phyloP scores from a whole-genome alignment of 1,140 invertebrate genomes.

The Pachyrhynchus sulphureomaculatus region DNA sequence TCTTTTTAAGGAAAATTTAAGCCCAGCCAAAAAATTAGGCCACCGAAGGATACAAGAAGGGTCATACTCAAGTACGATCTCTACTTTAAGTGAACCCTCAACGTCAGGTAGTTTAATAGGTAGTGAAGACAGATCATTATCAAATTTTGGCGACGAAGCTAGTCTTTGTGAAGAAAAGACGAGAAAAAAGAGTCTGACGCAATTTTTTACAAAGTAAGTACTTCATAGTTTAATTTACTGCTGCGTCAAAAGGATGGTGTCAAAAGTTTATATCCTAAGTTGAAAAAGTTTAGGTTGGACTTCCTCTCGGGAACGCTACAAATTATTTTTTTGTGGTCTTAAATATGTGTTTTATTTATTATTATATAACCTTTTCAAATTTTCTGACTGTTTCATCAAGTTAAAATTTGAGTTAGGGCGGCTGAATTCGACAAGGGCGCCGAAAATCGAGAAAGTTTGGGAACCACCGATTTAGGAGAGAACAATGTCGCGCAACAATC shows the following conservation, averaged over 20 bases:
- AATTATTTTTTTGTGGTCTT: too few relatives aligned
- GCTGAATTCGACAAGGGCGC: too few relatives aligned
- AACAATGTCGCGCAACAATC: too few relatives aligned
- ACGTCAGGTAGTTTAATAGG: constrained; percentile 54
- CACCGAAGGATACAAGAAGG: constrained; percentile 53
- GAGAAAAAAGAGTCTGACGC: constrained; percentile 46
- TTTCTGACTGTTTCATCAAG: too few relatives aligned
- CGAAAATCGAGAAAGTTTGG: too few relatives aligned
- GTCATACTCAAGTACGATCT: constrained; percentile 57
- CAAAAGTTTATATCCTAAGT: too few relatives aligned
- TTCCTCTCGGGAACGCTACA: too few relatives aligned
- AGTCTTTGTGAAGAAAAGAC: constrained; percentile 34
- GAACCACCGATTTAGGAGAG: too few relatives aligned
- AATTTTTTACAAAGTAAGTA: constrained; percentile 51
- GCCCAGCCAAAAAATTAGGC: constrained; percentile 47
- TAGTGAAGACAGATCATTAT: constrained; percentile 50
- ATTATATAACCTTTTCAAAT: too few relatives aligned
- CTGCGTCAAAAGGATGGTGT: too few relatives aligned
- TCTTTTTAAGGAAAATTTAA: constrained; percentile 27
- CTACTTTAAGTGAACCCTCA: constrained; percentile 56
- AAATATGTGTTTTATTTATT: too few relatives aligned
- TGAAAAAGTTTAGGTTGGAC: not conserved
- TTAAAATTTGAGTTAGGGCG: too few relatives aligned
- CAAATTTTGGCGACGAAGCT: constrained; percentile 38
- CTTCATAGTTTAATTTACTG: constrained; percentile 1